Evolutionary conservation across 2,888 invertebrate genomes (phyloP).

Genomic region (Sericinus montela): DNA sequence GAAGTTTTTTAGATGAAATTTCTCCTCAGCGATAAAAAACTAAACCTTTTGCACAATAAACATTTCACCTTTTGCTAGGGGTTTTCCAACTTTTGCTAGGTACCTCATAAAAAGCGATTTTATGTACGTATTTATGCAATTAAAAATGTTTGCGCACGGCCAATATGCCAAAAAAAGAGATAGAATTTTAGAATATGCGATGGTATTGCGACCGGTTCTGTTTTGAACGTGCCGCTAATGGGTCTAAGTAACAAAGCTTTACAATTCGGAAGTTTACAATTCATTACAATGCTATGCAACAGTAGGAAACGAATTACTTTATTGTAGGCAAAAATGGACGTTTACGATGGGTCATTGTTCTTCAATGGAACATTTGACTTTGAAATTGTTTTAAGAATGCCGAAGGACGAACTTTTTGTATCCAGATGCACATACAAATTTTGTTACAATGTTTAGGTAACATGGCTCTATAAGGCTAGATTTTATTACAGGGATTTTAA

Average conservation of each 20-base stretch:
- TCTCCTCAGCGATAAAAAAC: conserved; percentile 19
- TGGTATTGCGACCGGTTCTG: conserved; percentile 26
- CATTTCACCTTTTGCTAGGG: conserved; percentile 25
- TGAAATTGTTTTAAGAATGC: conserved; percentile 52
- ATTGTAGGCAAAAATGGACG: conserved; percentile 61
- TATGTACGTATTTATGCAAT: conserved; percentile 20
- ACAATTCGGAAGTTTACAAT: conserved; percentile 72
- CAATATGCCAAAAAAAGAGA: conserved; percentile 1
- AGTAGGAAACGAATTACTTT: conserved; percentile 69
- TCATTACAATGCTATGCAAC: conserved; percentile 56
- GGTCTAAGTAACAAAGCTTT: conserved; percentile 43
- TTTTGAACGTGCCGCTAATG: conserved; percentile 57
- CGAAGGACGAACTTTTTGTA: conserved; percentile 33
- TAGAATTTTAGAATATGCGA: neutral
- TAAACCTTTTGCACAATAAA: conserved; percentile 50
- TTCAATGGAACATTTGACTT: conserved; percentile 32
- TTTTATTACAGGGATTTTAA: neutral
- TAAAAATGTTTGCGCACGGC: conserved; percentile 1
- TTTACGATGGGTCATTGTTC: conserved; percentile 57
- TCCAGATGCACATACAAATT: conserved; percentile 13
- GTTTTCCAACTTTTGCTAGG: conserved; percentile 1
- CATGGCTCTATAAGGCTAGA: neutral
- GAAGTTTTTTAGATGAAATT: conserved; percentile 9
- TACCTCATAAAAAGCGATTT: conserved; percentile 24
- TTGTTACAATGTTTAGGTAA: conserved; percentile 4